Conservation (phyloP, 1,140 invertebrate species). For the Lordiphosa mommai region DNA sequence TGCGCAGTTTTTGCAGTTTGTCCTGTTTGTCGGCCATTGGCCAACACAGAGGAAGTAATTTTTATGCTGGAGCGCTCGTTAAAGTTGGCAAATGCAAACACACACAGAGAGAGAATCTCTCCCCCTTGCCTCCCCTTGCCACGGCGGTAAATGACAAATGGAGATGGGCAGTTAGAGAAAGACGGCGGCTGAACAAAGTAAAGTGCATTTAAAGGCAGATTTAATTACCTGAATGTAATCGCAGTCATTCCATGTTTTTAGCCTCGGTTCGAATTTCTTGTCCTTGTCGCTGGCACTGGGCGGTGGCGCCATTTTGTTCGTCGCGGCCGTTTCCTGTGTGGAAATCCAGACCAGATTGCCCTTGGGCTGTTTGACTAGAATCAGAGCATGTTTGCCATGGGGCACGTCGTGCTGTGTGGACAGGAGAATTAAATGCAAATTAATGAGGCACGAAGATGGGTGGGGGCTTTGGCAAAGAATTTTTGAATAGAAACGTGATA, state of each 20-base stretch:
- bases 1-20: slow-evolving; percentile 46
- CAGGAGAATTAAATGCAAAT: slow-evolving; percentile 68
- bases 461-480: slow-evolving; percentile 12
- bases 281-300: slow-evolving; percentile 75
- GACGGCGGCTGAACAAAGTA: slow-evolving; percentile 8
- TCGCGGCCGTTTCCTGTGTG: slow-evolving; percentile 82
- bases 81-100: slow-evolving; percentile 58
- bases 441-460: slow-evolving; percentile 53
- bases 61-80: slow-evolving; percentile 60
- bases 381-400: slow-evolving; percentile 90
- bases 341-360: slow-evolving; percentile 90
- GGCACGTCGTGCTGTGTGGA: slow-evolving; percentile 87
- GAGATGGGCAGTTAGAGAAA: slow-evolving; percentile 11
- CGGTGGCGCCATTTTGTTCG: slow-evolving; percentile 57
- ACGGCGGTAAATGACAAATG: neutral
- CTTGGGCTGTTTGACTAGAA: slow-evolving; percentile 89
- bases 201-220: slow-evolving; percentile 62
- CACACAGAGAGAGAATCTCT: slow-evolving; percentile 12
- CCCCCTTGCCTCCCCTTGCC: neutral
- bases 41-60: slow-evolving; percentile 63
- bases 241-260: slow-evolving; percentile 89
- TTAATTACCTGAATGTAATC: slow-evolving; percentile 87
- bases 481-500: slow-evolving; percentile 10
- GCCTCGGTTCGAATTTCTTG: slow-evolving; percentile 80
- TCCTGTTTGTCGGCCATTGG: slow-evolving; percentile 49